A percentile compares a stretch with the other conserved stretches of the same genome.
Conservation (phyloP, 2,113 vertebrate genomes). For the Amia ocellicauda region DNA sequence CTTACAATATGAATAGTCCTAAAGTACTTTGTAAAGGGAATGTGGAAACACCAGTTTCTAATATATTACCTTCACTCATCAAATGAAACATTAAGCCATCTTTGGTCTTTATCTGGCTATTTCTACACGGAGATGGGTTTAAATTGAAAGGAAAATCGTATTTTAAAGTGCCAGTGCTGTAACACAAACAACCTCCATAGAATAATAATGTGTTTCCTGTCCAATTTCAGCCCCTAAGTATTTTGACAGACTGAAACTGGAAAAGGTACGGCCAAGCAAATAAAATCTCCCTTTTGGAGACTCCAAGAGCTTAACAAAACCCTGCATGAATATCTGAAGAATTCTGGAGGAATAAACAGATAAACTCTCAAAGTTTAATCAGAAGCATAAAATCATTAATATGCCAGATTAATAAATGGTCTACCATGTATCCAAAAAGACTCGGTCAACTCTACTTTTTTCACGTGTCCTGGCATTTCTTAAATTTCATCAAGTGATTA, state of each 20-base stretch:
- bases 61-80: not conserved
- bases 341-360: slow-evolving; percentile 86
- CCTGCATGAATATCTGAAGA: slow-evolving; percentile 76
- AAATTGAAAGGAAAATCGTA: slow-evolving; percentile 62
- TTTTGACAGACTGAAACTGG: slow-evolving; percentile 47
- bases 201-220: slow-evolving; percentile 65
- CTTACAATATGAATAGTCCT: not conserved
- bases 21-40: not conserved
- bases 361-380: slow-evolving; percentile 76
- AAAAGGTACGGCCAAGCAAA: slow-evolving; percentile 43
- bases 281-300: slow-evolving; percentile 56
- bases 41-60: not conserved
- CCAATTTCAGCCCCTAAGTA: slow-evolving; percentile 59
- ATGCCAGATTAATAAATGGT: slow-evolving; percentile 78
- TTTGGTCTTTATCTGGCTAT: no score
- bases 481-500: slow-evolving; percentile 1
- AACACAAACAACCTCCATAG: slow-evolving; percentile 60
- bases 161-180: slow-evolving; percentile 54
- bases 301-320: slow-evolving; percentile 72
- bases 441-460: slow-evolving; percentile 24
- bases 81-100: no score
- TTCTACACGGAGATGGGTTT: no score
- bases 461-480: slow-evolving; percentile 13
- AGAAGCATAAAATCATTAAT: slow-evolving; percentile 88
- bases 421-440: slow-evolving; percentile 43